phyloP scores from a whole-genome alignment of 2,113 vertebrate genomes.

The Tachycineta bicolor region DNA sequence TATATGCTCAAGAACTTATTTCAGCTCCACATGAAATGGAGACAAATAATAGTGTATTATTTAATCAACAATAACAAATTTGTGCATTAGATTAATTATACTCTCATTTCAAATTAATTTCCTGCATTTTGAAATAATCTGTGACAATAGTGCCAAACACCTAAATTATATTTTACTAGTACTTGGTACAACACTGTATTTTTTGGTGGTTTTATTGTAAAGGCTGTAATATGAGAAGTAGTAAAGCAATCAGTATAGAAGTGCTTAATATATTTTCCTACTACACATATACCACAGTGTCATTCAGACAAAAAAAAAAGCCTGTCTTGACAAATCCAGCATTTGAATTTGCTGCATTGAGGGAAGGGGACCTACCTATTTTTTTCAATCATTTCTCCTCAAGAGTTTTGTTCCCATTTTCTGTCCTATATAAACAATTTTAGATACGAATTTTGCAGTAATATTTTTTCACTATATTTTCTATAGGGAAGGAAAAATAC shows the following conservation, averaged over 20 bases:
- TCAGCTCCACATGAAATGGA: background rate
- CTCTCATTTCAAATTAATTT: background rate
- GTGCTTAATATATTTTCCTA: background rate
- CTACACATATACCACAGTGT: background rate
- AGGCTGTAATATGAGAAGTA: background rate
- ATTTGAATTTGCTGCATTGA: background rate
- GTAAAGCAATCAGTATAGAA: background rate
- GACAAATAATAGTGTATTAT: background rate
- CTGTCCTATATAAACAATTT: background rate
- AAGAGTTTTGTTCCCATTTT: background rate
- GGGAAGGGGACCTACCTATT: background rate
- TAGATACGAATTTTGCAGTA: background rate
- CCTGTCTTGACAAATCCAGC: background rate
- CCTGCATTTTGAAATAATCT: background rate
- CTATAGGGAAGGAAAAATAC: constrained; percentile 7
- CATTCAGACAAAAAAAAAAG: background rate
- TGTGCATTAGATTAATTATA: background rate
- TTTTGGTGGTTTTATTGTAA: background rate
- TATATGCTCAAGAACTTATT: background rate
- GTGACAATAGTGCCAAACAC: background rate
- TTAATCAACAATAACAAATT: background rate
- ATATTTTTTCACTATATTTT: background rate
- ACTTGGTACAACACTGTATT: background rate
- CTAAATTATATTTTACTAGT: background rate
- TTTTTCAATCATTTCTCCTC: background rate